Evolutionary conservation across 2,113 vertebrate genomes (phyloP), one percentile per base, ranked within the genome.

Genomic region (Dicaeum eximium): DNA sequence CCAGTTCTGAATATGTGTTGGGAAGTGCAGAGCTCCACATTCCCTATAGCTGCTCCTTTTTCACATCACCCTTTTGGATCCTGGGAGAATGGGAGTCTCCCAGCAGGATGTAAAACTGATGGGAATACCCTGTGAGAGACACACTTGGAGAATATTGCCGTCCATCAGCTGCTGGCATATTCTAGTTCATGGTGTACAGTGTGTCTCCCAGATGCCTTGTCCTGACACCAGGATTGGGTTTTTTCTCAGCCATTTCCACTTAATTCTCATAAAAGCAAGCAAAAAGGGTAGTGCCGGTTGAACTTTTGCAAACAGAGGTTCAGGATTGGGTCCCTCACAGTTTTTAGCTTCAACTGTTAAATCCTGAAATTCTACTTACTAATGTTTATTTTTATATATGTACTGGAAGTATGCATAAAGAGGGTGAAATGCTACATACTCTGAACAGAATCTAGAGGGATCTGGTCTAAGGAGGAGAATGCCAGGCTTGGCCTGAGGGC

Each of bases 401-500:
- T 25, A 14, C 9, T n/a, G 66, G 11, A 53, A 50, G 6, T 30
- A 31, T 2, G 1, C 69, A 17, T 28, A 28, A 47, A 23, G 40
- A 60, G 28, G 27, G 13, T 79, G 44, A 58, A 67, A 27, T 54
- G 17, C 12, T 51, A 0, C 4, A 4, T 28, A 9, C 42, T 35
- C 15, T 45, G 42, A 61, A 30, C 8, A 35, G 73, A 35, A 38
- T 33, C 66, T 85, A 42, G 22, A 61, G 50, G 40, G 81, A 40
- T 48, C n/a, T 48, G 24, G 15, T 27, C 22, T 25, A 0, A 6
- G 6, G 20, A 10, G 22, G 7, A 8, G 31, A 56, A 45, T 38
- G 35, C 28, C 40, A 14, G 45, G 40, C 45, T 50, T 37, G 40
- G 27, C 44, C 37, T 35, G 31, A 37, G 42, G n/a, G 47, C 50